These are phyloP conservation scores for Cyclina sinensis DNA, from an alignment of 1,140 invertebrate genomes.

Conservation along the genomic window DNA sequence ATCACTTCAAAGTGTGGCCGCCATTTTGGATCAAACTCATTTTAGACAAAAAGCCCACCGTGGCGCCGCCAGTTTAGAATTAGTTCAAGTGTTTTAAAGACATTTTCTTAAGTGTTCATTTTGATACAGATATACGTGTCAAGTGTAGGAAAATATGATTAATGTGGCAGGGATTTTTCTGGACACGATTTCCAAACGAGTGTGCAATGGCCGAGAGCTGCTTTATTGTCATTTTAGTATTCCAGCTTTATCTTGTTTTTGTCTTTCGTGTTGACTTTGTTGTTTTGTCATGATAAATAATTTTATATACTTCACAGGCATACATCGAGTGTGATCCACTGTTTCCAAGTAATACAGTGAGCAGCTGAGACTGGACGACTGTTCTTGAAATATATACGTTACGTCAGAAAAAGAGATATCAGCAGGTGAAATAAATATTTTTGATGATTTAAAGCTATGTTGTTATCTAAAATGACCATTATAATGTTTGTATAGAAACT, in stretches of 20 bases:
- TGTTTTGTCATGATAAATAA: no score
- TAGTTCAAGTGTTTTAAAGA: conserved; percentile 9
- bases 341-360: no score
- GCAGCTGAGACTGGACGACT: no score
- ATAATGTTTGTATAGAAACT: neutral
- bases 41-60: conserved; percentile 21
- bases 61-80: conserved; percentile 26
- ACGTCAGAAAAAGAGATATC: no score
- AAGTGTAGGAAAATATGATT: conserved; percentile 38
- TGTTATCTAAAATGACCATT: neutral
- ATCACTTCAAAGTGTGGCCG: conserved; percentile 54
- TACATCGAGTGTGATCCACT: no score
- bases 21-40: conserved; percentile 10
- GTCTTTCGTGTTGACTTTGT: no score
- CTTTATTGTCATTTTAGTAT: no score
- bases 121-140: conserved; percentile 52
- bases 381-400: no score
- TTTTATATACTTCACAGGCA: no score
- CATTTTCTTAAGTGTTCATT: conserved; percentile 30
- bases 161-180: conserved; percentile 25
- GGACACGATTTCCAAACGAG: neutral
- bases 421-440: no score
- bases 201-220: neutral
- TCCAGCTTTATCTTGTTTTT: no score
- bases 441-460: no score